These are phyloP conservation scores for Torymus aiolomorphi DNA, from an alignment of 2,888 invertebrate species.

Conservation along the genomic window DNA sequence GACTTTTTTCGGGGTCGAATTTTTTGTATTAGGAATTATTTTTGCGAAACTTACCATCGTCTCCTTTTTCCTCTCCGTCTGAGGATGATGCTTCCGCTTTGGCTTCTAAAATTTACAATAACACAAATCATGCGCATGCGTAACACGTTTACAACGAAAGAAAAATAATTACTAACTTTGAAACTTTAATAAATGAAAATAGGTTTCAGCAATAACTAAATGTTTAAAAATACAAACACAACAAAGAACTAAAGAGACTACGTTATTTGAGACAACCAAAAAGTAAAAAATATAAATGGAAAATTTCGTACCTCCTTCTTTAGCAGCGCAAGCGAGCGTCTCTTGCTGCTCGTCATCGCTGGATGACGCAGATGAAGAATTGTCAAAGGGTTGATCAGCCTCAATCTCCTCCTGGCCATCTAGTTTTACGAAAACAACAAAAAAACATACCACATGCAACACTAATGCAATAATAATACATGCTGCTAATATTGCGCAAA, in stretches of 20 bases:
- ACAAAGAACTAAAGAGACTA: neutral
- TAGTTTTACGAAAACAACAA: slow-evolving; percentile 18
- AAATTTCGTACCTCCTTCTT: slow-evolving; percentile 78
- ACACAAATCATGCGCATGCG: slow-evolving; percentile 64
- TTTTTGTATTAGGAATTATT: slow-evolving; percentile 7
- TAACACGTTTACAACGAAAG: slow-evolving; percentile 65
- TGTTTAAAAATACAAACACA: neutral
- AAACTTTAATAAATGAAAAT: neutral
- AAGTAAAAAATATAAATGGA: neutral
- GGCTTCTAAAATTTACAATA: slow-evolving; percentile 68
- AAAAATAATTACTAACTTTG: slow-evolving; percentile 44
- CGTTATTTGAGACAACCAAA: neutral
- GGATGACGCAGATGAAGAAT: slow-evolving; percentile 73
- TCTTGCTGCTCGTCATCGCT: slow-evolving; percentile 73
- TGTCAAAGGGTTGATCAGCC: slow-evolving; percentile 67
- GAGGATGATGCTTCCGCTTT: slow-evolving; percentile 73
- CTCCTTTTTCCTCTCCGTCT: slow-evolving; percentile 71
- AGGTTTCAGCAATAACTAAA: slow-evolving; percentile 22
- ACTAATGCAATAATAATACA: slow-evolving; percentile 40
- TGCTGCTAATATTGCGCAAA: slow-evolving; percentile 1
- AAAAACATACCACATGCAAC: slow-evolving; percentile 28
- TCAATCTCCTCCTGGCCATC: slow-evolving; percentile 75
- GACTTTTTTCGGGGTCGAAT: slow-evolving; percentile 40
- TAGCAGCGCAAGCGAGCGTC: slow-evolving; percentile 72
- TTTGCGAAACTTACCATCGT: slow-evolving; percentile 62